phyloP scores from a whole-genome alignment of 2,113 vertebrate genomes.

The Anarhynchus alexandrinus region DNA sequence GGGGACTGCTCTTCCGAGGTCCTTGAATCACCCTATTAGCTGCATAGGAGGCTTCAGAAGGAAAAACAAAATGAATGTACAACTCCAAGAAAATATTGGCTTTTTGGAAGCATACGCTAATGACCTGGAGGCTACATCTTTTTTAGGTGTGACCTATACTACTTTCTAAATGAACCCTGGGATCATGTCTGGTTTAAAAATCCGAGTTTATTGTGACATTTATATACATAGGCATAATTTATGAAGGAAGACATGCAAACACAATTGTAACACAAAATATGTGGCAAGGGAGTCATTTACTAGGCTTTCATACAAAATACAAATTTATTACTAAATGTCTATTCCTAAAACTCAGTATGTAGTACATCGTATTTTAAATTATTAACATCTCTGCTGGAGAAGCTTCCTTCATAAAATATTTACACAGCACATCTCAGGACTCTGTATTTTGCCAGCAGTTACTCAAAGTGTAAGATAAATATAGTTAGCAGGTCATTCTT shows the following conservation, averaged over 20 bases:
- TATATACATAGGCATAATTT: constrained; percentile 41
- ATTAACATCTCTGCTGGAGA: constrained; percentile 73
- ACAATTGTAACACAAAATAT: constrained; percentile 43
- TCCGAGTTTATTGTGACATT: not conserved
- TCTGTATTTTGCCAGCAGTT: constrained; percentile 66
- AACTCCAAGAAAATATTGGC: not conserved
- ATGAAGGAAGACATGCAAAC: constrained; percentile 27
- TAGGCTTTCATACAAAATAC: constrained; percentile 62
- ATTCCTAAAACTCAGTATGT: constrained; percentile 67
- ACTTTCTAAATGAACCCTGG: not conserved
- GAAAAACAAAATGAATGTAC: not conserved
- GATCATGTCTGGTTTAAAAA: not conserved
- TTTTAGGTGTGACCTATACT: not conserved
- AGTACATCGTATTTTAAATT: constrained; percentile 74
- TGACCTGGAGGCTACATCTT: not conserved
- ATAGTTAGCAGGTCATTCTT: constrained; percentile 55
- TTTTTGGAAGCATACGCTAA: not conserved
- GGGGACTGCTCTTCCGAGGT: not conserved
- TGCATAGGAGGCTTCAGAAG: not conserved
- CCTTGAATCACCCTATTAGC: not conserved
- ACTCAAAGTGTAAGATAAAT: constrained; percentile 64
- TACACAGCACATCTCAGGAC: constrained; percentile 63
- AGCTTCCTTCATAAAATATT: constrained; percentile 77
- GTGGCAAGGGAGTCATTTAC: constrained; percentile 58
- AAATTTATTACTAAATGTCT: constrained; percentile 69